Conservation (phyloP, 2,797 vertebrate genomes). For the Glyptemys insculpta region DNA sequence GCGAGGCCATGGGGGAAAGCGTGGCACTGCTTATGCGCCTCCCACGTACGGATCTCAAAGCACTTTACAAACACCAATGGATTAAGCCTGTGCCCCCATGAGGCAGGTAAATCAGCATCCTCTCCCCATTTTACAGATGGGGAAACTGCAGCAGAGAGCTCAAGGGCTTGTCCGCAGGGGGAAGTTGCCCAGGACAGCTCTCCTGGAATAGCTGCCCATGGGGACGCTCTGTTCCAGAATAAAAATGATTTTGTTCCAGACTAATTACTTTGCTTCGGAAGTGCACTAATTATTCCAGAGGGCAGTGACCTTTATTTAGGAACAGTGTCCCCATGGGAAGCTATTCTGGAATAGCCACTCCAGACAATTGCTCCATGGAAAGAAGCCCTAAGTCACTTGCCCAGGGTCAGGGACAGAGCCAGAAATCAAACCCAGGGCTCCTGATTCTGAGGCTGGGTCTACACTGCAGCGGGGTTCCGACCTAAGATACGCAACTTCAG, state of each 20-base stretch:
- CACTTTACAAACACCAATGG: neutral
- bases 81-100: neutral
- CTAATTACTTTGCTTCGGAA: neutral
- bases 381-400: neutral
- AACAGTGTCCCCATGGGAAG: neutral
- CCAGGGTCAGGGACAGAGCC: neutral
- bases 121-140: neutral
- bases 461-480: too few species aligned
- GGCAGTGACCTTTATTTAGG: neutral
- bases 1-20: neutral
- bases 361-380: too few species aligned
- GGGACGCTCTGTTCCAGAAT: neutral
- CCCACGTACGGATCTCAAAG: neutral
- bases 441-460: too few species aligned
- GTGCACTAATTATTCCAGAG: neutral
- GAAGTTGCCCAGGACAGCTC: neutral
- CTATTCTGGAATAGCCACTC: neutral
- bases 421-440: neutral
- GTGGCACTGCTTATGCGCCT: neutral
- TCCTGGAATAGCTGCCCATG: neutral
- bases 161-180: neutral
- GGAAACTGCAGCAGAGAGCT: neutral
- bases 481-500: too few species aligned
- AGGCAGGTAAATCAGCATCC: neutral
- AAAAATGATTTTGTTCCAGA: neutral